Conservation (phyloP, 2,888 invertebrate genomes). For the Invenusta paracnida region DNA sequence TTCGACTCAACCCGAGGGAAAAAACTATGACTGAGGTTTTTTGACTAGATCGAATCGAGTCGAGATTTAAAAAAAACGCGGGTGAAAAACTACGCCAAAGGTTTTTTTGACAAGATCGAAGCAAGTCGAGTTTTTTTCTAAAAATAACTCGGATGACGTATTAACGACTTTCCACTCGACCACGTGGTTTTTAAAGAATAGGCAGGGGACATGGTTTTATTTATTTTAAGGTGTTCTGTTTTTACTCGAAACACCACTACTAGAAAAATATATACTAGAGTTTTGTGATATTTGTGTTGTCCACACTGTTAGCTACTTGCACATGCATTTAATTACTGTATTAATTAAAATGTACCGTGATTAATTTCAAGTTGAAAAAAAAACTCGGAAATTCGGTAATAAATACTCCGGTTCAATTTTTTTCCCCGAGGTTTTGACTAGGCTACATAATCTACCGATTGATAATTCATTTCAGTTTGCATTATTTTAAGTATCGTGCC, state of each 20-base stretch:
- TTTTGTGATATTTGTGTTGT: too few relatives aligned
- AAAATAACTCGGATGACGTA: neutral
- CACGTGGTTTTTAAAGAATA: neutral
- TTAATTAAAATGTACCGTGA: too few relatives aligned
- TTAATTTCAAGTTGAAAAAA: too few relatives aligned
- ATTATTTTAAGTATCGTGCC: neutral
- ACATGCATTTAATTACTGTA: too few relatives aligned
- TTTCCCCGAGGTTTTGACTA: neutral
- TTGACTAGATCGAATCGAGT: too few relatives aligned
- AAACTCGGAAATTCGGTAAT: too few relatives aligned
- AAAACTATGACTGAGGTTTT: too few relatives aligned
- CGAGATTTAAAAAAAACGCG: neutral
- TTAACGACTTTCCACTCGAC: neutral
- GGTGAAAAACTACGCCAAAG: neutral
- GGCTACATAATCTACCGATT: neutral
- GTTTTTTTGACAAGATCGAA: neutral
- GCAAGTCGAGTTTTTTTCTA: neutral
- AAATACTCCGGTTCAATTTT: neutral
- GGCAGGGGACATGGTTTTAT: neutral
- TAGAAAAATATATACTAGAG: neutral
- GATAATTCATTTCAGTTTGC: neutral
- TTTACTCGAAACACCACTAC: too few relatives aligned
- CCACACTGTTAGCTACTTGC: too few relatives aligned
- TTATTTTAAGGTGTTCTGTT: too few relatives aligned
- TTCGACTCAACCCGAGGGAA: too few relatives aligned